Evolutionary conservation across 2,888 invertebrate species (phyloP), one percentile per base, ranked within the genome.

Genomic region (Hypolimnas misippus): DNA sequence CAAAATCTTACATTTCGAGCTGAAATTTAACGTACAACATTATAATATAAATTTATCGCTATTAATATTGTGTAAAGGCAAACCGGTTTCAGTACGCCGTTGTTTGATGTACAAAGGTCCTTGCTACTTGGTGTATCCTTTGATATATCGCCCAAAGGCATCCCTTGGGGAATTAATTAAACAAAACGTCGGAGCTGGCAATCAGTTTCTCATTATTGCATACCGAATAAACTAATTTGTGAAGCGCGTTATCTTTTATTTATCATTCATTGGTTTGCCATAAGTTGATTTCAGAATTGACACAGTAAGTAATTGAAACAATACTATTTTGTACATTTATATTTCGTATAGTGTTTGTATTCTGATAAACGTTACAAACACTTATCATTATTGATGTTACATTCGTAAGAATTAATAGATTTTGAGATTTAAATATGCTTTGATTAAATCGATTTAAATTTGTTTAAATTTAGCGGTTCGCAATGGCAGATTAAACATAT

Each of bases 131-230:
- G 35, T 59, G 51, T 55, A 31, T 42, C 62, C 65, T 62, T 58
- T 62, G 58, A 57, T 44, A 58, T 40, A 57, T 38, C 42, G 29
- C 65, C 21, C 14, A 10, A 33, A 62, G 57, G 42, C 53, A 62
- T 60, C 58, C 51, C 42, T 63, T 31, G 51, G 21, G 40, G 53
- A 64, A 59, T 50, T 62, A 64, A 65, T 66, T 64, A 51, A 52
- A 52, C 62, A 57, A 60, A 64, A 68, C 56, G 57, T 57, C 52
- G 42, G 49, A 42, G 60, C n/a, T 8, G 21, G 31, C 51, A 61
- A 68, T 66, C 61, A 62, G 55, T 54, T 66, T 51, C 54, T 38
- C 19, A 40, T 57, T 56, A 63, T 60, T 62, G 56, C 56, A 59
- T 65, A 59, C 53, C 46, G 25, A 35, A 49, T 25, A 35, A 56